A percentile compares a stretch with the other conserved stretches of the same genome.
Conservation (phyloP, 2,888 invertebrate genomes). For the Apamea sordens region DNA sequence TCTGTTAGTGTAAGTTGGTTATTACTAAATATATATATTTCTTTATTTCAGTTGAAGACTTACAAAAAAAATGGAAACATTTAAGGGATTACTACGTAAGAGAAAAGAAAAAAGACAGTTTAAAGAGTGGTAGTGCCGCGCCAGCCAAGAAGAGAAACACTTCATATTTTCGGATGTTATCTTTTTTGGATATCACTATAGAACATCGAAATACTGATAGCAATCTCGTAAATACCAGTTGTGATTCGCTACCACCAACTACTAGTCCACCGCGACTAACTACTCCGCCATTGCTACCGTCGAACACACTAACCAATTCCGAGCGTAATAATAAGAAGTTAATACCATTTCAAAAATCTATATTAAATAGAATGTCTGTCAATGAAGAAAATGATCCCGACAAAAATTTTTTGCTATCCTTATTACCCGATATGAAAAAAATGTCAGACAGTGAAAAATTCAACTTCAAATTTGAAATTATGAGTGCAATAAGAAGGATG, state of each 20-base stretch:
- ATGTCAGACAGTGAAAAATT: constrained; percentile 42
- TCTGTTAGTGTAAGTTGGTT: constrained; percentile 29
- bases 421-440: no score
- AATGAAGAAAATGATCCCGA: no score
- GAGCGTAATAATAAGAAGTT: no score
- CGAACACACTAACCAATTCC: background rate
- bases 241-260: constrained; percentile 23
- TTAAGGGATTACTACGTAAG: constrained; percentile 28
- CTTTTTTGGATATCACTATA: constrained; percentile 49
- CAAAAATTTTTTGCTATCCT: no score
- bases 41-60: constrained; percentile 44
- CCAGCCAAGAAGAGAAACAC: constrained; percentile 53
- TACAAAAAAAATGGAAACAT: constrained; percentile 35
- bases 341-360: background rate
- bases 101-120: constrained; percentile 37
- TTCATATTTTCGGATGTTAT: constrained; percentile 52
- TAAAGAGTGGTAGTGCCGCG: constrained; percentile 4
- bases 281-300: no score
- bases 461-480: constrained; percentile 34
- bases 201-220: constrained; percentile 44
- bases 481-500: constrained; percentile 30
- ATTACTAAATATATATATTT: constrained; percentile 9
- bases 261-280: constrained; percentile 28
- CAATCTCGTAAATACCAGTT: constrained; percentile 33
- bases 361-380: background rate